Base-by-base conservation (phyloP, 2,797 vertebrate genomes). In the Clarias platycephalus region DNA sequence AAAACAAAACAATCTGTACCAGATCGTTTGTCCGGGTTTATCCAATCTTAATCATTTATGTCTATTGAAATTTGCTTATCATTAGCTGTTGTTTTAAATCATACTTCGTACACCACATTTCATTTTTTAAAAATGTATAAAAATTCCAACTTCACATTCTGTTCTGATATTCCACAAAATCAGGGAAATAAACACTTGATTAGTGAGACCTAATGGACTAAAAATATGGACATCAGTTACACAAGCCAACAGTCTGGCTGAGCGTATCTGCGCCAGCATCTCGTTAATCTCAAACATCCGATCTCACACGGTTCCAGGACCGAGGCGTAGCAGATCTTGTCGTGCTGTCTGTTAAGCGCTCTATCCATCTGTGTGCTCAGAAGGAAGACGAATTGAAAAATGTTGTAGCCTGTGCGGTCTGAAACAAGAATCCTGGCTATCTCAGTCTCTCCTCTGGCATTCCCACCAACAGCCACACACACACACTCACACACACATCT, bases 371-470 rank as follows among this genome's bases (percentile, higher is more conserved):
- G n/a, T 60, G 81, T 82, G 40, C 78, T 85, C 26, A 78, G 60
- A 77, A 31, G 40, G 28, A 83, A 84, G 85, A 86, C 74, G 75
- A 77, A 67, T 83, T 77, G 40, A 81, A 63, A 37, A 84, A 88
- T 63, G 83, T 53, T 71, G 77, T 53, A 81, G 77, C 57, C 71
- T 71, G 15, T 44, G 55, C 28, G 79, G 80, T 70, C 44, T 80
- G 58, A 67, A 72, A 31, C 74, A 76, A 72, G 49, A 82, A 85
- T 81, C 82, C 57, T 57, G 20, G 84, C 67, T 34, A 34, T 85
- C 72, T 85, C 55, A 55, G 44, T 77, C 74, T 76, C 26, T 31
- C 53, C 26, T 22, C 4, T 31, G 74, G 26, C 18, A 85, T 83
- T 84, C 26, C 60, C 71, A 88, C 34, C 68, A 72, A 81, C 22